A percentile compares a stretch with the other conserved stretches of the same genome.
These are phyloP conservation scores for Drosophila tanythrix DNA, from an alignment of 2,888 invertebrate species.

Conservation along the genomic window DNA sequence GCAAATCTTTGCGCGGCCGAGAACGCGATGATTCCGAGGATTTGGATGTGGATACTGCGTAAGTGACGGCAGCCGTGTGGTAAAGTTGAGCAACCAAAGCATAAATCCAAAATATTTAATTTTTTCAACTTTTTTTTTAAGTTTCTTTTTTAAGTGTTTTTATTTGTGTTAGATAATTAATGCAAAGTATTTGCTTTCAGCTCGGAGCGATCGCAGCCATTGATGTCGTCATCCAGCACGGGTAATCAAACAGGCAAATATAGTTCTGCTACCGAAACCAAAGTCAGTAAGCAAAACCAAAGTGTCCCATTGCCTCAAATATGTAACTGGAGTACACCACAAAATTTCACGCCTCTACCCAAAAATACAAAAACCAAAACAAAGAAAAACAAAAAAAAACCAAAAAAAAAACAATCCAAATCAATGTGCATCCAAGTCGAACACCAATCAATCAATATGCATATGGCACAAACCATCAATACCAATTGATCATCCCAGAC, in stretches of 20 bases:
- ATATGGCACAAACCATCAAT: constrained; percentile 12
- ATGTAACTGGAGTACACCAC: constrained; percentile 73
- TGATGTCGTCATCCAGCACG: constrained; percentile 82
- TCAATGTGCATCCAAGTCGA: constrained; percentile 49
- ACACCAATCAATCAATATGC: constrained; percentile 14
- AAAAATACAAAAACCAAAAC: constrained; percentile 9
- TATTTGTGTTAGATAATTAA: neutral
- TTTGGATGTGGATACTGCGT: constrained; percentile 83
- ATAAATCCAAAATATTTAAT: neutral
- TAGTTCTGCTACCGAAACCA: constrained; percentile 89
- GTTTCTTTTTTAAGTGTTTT: neutral
- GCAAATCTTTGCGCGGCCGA: constrained; percentile 51
- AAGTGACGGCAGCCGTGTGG: constrained; percentile 72
- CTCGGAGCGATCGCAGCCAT: constrained; percentile 84
- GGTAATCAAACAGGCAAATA: constrained; percentile 85
- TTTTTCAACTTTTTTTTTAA: neutral
- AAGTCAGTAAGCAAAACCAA: constrained; percentile 98
- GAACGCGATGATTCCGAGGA: constrained; percentile 82
- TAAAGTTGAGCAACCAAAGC: constrained; percentile 75
- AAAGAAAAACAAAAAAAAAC: constrained; percentile 23
- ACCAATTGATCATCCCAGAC: constrained; percentile 10
- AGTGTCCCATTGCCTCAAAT: constrained; percentile 73
- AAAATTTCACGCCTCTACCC: constrained; percentile 71
- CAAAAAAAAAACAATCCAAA: constrained; percentile 33
- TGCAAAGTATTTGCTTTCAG: constrained; percentile 53